phyloP scores from a whole-genome alignment of 2,113 vertebrate species.

The Pyxicephalus adspersus region DNA sequence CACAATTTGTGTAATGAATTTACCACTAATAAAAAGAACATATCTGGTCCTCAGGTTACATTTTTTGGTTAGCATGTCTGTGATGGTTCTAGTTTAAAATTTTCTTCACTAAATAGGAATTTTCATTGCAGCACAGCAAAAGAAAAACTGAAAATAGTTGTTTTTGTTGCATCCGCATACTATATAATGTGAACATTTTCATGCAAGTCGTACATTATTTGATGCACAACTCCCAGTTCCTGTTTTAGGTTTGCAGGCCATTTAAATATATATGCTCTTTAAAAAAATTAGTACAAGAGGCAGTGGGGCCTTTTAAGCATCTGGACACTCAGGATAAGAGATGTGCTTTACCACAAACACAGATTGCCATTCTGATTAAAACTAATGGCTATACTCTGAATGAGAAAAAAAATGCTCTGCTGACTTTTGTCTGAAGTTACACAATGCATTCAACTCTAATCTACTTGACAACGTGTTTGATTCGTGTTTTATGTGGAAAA shows the following conservation, averaged over 20 bases:
- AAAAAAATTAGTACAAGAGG: conserved; percentile 18
- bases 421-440: conserved; percentile 55
- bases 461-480: conserved; percentile 69
- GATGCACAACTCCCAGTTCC: no score
- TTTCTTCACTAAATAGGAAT: no score
- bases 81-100: no score
- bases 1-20: no score
- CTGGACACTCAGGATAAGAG: conserved; percentile 48
- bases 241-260: background rate
- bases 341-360: conserved; percentile 24
- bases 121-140: no score
- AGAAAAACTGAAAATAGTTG: no score
- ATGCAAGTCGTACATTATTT: no score
- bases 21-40: no score
- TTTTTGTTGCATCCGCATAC: no score
- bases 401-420: conserved; percentile 43
- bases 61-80: no score
- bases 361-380: conserved; percentile 62
- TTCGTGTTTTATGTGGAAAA: conserved; percentile 79
- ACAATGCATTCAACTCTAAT: conserved; percentile 68
- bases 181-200: no score
- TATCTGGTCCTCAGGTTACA: no score
- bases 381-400: conserved; percentile 60
- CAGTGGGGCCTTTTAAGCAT: conserved; percentile 17
- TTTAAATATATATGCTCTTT: background rate